Evolutionary conservation across 1,140 invertebrate genomes (phyloP).

Genomic region (Nasonia vitripennis): DNA sequence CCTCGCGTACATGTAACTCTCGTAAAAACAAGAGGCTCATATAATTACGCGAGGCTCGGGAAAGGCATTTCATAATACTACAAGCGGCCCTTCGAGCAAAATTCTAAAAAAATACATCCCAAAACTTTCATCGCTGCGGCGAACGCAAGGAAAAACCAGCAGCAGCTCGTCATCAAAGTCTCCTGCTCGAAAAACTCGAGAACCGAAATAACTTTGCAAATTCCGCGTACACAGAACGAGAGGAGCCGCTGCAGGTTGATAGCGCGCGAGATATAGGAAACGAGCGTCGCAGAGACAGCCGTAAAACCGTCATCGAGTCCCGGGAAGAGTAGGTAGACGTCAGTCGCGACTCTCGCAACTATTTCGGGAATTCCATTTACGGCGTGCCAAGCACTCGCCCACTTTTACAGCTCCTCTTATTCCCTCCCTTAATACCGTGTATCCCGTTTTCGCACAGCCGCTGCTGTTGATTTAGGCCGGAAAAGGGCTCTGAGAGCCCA

Average conservation of each 20-base stretch:
- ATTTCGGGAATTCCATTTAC: constrained; percentile 45
- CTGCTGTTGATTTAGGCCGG: neutral
- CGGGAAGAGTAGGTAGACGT: neutral
- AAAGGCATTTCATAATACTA: neutral
- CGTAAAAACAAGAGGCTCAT: neutral
- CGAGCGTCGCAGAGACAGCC: neutral
- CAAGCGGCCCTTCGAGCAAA: neutral
- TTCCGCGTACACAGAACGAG: neutral
- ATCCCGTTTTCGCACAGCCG: neutral
- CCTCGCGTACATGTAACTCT: neutral
- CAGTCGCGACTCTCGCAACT: constrained; percentile 7
- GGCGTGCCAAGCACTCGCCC: neutral
- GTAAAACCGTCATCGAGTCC: constrained; percentile 35
- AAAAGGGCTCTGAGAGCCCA: neutral
- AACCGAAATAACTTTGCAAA: neutral
- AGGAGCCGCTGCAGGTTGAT: neutral
- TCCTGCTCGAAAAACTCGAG: too few relatives aligned
- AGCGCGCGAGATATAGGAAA: neutral
- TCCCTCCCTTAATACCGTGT: too few relatives aligned
- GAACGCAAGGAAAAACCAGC: too few relatives aligned
- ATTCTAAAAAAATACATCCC: too few relatives aligned
- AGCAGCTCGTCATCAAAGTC: too few relatives aligned
- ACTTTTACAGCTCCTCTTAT: neutral
- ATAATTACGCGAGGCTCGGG: neutral
- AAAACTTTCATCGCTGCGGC: too few relatives aligned